These are phyloP conservation scores for Zaprionus lineosus DNA, from an alignment of 2,888 invertebrate genomes.

Conservation along the genomic window DNA sequence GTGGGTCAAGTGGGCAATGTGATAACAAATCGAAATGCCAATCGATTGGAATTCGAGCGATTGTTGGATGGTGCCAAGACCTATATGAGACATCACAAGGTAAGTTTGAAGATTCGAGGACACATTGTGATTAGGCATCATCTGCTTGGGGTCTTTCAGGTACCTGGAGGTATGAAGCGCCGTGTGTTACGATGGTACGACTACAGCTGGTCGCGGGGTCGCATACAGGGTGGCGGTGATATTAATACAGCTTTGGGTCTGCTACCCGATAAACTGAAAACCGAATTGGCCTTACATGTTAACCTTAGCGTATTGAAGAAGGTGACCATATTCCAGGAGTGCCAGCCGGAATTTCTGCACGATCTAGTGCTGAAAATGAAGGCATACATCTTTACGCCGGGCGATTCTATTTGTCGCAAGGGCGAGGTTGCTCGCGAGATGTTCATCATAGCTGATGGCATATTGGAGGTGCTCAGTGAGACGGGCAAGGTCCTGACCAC, in stretches of 20 bases:
- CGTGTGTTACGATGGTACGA: slow-evolving; percentile 98
- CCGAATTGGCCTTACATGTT: slow-evolving; percentile 97
- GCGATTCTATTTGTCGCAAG: slow-evolving; percentile 97
- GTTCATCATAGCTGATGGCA: slow-evolving; percentile 99
- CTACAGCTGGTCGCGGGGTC: slow-evolving; percentile 98
- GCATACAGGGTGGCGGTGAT: slow-evolving; percentile 97
- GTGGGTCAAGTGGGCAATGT: slow-evolving; percentile 99
- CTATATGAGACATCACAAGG: slow-evolving; percentile 98
- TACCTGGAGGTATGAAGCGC: slow-evolving; percentile 96
- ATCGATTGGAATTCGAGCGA: slow-evolving; percentile 96
- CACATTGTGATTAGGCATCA: no score
- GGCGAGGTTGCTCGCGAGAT: slow-evolving; percentile 97
- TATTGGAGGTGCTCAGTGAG: slow-evolving; percentile 97
- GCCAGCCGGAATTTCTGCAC: slow-evolving; percentile 98
- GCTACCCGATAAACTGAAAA: slow-evolving; percentile 97
- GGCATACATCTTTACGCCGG: slow-evolving; percentile 98
- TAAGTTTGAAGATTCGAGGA: no score
- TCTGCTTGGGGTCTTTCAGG: no score
- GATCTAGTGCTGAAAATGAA: slow-evolving; percentile 99
- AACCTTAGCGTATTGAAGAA: slow-evolving; percentile 97
- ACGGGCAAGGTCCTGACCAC: slow-evolving; percentile 95
- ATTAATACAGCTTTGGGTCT: slow-evolving; percentile 97
- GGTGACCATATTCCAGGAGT: slow-evolving; percentile 98
- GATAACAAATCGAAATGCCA: slow-evolving; percentile 98
- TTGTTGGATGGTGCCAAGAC: slow-evolving; percentile 97